Evolutionary conservation across 2,797 vertebrate species (phyloP).

Genomic region (Nyctalus aviator): DNA sequence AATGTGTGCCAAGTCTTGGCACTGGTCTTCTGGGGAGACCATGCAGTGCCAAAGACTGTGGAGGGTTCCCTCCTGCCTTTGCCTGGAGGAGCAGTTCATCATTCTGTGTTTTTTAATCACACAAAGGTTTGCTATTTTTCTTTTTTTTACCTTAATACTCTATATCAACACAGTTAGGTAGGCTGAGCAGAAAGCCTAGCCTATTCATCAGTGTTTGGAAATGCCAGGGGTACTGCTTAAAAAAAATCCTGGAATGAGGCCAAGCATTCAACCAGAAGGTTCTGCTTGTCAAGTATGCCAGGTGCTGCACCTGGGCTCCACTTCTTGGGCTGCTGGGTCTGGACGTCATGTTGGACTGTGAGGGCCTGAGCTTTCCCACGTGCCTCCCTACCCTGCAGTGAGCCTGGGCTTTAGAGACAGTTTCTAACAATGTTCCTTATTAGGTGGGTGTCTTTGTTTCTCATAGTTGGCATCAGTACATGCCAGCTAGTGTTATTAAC

Average conservation of each 20-base stretch:
- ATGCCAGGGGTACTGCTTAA: conserved; percentile 40
- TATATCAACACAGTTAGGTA: not conserved
- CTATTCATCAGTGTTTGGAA: conserved; percentile 51
- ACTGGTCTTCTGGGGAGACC: not conserved
- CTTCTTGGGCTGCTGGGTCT: not conserved
- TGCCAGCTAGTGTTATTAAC: not conserved
- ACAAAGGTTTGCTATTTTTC: not conserved
- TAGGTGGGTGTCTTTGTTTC: not conserved
- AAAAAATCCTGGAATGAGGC: not conserved
- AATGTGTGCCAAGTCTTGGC: not conserved
- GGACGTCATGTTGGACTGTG: not conserved
- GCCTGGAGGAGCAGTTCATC: not conserved
- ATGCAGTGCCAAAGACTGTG: not conserved
- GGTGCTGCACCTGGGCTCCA: not conserved
- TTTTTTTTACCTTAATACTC: not conserved
- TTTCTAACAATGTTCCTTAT: not conserved
- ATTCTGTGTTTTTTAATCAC: conserved; percentile 28
- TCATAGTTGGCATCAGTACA: not conserved
- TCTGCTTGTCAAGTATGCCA: not conserved
- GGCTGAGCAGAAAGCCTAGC: conserved; percentile 43
- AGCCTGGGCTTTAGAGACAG: not conserved
- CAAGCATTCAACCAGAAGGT: not conserved
- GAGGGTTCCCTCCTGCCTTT: not conserved
- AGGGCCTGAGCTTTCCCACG: not conserved
- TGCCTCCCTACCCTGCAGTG: not conserved